Evolutionary conservation across 2,888 invertebrate genomes (phyloP), one percentile per base, ranked within the genome.

Genomic region (Drosophila imparisetae): DNA sequence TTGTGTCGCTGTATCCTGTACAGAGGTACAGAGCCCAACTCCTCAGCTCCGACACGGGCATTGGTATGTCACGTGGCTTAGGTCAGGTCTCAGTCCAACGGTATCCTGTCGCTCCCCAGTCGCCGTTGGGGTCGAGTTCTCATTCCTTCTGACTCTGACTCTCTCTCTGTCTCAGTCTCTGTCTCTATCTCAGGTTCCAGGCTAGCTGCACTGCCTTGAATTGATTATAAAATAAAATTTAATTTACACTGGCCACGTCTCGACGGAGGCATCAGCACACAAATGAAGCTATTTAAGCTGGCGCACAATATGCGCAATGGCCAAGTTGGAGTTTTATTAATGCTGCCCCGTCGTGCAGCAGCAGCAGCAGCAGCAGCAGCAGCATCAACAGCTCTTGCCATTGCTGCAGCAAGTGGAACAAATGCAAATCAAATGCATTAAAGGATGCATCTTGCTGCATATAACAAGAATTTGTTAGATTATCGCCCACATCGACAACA

Each of bases 281-380:
- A 74, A 77, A 77, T 72, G 72, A 72, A 64, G 67, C 77, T 59
- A 69, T 63, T 77, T 68, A 59, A 72, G 59, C 67, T 67, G 71
- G 45, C 66, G 42, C 66, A 40, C 59, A 66, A 50, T 42, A 60
- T 66, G 63, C 57, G 52, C 42, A 34, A 27, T 36, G 59, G 34
- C 65, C 52, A 55, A 49, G 49, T 45, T 50, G 15, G 40, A 53
- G 45, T 66, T 30, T 48, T 48, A 60, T 66, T 60, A 53, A 53
- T 45, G 38, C 52, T 42, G 34, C 49, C 66, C 42, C 34, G 50
- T 38, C 63, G 67, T 48, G 77, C 40, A n/a, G n/a, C n/a, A n/a
- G 40, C n/a, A 40, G 15, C 38, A 38, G 77, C 40, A n/a, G n/a
- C n/a, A n/a, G 40, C n/a, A 40, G n/a, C 18, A 18, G 36, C n/a